Percentiles rank a stretch among this genome's conserved stretches.
Conservation (phyloP, 2,113 vertebrate species). For the Prionailurus bengalensis region DNA sequence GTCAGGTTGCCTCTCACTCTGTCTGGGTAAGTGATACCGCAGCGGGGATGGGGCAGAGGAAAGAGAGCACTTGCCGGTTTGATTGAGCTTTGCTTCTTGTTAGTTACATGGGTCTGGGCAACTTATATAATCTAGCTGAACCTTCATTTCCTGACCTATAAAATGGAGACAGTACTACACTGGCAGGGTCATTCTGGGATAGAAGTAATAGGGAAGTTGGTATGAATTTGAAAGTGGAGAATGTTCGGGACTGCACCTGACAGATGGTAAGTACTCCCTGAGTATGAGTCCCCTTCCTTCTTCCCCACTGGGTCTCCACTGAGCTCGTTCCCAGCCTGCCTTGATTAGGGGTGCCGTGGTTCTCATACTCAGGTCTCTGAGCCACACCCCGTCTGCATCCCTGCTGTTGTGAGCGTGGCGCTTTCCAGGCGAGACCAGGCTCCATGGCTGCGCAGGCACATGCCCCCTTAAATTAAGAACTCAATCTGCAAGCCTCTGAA, state of each 20-base stretch:
- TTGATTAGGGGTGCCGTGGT: neutral
- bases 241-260: neutral
- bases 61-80: accelerated
- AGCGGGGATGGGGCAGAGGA: neutral
- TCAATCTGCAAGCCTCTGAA: neutral
- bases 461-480: neutral
- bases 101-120: neutral
- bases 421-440: neutral
- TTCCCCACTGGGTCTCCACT: neutral
- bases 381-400: neutral
- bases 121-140: neutral
- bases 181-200: neutral
- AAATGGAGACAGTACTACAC: neutral
- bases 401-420: neutral
- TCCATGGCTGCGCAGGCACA: neutral
- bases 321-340: neutral
- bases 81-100: neutral
- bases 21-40: neutral
- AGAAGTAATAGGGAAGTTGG: neutral
- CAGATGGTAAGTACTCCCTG: accelerated
- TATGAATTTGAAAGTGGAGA: neutral
- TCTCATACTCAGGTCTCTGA: neutral
- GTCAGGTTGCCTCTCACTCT: neutral
- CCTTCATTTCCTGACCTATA: constrained; percentile 36
- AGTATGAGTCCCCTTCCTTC: neutral